Base-by-base conservation (phyloP, 2,113 vertebrate genomes). In the Bubo blakistoni region DNA sequence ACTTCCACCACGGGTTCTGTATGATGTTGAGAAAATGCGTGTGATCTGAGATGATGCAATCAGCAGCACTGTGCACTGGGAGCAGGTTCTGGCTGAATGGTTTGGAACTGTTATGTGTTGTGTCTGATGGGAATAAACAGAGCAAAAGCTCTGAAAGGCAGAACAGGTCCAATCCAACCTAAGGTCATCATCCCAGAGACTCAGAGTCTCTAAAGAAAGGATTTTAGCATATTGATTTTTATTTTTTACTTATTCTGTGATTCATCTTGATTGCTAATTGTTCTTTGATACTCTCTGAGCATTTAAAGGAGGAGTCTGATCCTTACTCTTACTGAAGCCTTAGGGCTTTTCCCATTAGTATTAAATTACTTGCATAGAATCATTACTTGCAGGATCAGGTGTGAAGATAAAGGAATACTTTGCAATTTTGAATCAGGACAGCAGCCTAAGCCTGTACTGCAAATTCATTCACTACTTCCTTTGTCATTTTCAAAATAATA, bases 231-330 rank as follows among this genome's bases (percentile, higher is more conserved):
- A 92, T 83, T 88, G 94, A 76, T 92, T 92, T 96, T 89, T 78
- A 16, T 30, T 17, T 88, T 72, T 78, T 12, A 10, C 20, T 86
- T 72, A 3, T 20, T 72, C 77, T 76, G 58, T 79, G 78, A 3
- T 59, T 77, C 83, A 72, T 85, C 88, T 92, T 47, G 79, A 40
- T 83, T 85, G 44, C 77, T 94, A 92, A 96, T 94, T 96, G 83
- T 29, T 71, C 58, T 54, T 76, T 93, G 71, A 65, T 78, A 29
- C 25, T 46, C 58, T 71, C 63, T 44, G 42, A 58, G 73, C 13
- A 80, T 44, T 36, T 76, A 44, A 59, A 84, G 3, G 1, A n/a
- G 11, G 40, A 7, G 7, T 32, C 25, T 86, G 61, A 22, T 51
- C n/a, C 34, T 46, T 65, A 63, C 10, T 24, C 38, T 51, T n/a